Conservation (phyloP, 2,888 invertebrate genomes). For the Lissonota sp. region DNA sequence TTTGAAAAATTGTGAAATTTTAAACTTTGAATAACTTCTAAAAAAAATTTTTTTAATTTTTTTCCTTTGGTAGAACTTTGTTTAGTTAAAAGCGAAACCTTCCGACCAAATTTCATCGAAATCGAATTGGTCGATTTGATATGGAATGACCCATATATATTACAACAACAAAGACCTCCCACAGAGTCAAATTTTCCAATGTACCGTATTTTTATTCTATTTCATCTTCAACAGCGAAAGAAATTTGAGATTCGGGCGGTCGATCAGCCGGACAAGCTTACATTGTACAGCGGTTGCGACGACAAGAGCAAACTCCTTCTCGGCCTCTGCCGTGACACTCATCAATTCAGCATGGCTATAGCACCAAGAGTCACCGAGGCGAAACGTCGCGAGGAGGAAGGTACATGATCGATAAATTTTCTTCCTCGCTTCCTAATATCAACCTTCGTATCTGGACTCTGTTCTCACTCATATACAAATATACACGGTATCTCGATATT, state of each 20-base stretch:
- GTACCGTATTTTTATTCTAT: too few relatives aligned
- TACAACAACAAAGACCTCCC: not conserved
- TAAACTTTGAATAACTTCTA: too few relatives aligned
- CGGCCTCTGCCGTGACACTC: conserved; percentile 95
- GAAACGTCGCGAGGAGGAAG: conserved; percentile 92
- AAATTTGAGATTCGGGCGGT: conserved; percentile 98
- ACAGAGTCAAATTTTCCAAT: too few relatives aligned
- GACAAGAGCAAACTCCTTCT: conserved; percentile 96
- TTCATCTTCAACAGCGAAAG: conserved; percentile 87
- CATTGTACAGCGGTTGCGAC: conserved; percentile 95
- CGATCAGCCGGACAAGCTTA: conserved; percentile 91
- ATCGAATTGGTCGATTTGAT: too few relatives aligned
- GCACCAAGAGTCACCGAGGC: conserved; percentile 93
- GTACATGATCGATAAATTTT: conserved; percentile 76
- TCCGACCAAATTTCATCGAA: too few relatives aligned
- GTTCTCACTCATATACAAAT: too few relatives aligned
- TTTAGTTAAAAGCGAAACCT: too few relatives aligned
- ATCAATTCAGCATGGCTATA: conserved; percentile 97
- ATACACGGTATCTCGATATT: too few relatives aligned
- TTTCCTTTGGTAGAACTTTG: too few relatives aligned
- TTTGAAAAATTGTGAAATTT: too few relatives aligned
- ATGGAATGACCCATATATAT: too few relatives aligned
- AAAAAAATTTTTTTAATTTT: too few relatives aligned
- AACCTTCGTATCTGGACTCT: not conserved
- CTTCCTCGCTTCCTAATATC: not conserved